phyloP scores from a whole-genome alignment of 2,888 invertebrate species.

The Lordiphosa fenestrarum region DNA sequence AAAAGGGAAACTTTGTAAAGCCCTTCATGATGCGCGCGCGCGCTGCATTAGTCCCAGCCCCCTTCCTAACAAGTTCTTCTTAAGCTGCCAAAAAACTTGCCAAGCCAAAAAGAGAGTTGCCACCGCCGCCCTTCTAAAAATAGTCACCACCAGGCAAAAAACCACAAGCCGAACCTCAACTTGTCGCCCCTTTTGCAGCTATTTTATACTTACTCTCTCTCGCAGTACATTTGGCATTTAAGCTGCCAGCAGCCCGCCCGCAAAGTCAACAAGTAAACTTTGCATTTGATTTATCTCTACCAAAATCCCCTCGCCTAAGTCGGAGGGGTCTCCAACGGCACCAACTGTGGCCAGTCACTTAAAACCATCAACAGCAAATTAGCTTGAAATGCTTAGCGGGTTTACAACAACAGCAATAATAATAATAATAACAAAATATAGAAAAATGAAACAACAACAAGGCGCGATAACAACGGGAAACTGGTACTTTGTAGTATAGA shows the following conservation, averaged over 20 bases:
- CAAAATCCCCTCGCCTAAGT: conserved; percentile 5
- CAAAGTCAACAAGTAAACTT: conserved; percentile 60
- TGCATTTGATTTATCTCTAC: conserved; percentile 44
- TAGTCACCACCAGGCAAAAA: conserved; percentile 14
- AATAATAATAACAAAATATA: not conserved
- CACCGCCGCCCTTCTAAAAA: conserved; percentile 23
- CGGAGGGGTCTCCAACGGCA: too few species aligned
- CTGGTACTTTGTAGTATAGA: not conserved
- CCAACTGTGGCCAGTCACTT: conserved; percentile 22
- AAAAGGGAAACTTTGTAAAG: conserved; percentile 47
- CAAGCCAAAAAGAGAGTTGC: conserved; percentile 40
- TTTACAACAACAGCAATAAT: conserved; percentile 1
- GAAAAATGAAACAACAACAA: not conserved
- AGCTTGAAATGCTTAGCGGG: conserved; percentile 15
- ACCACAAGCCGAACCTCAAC: conserved; percentile 29
- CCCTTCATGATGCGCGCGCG: conserved; percentile 22
- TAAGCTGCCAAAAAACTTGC: conserved; percentile 51
- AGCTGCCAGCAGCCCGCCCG: conserved; percentile 10
- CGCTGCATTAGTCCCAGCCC: too few species aligned
- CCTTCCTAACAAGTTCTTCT: conserved; percentile 19
- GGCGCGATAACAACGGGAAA: conserved; percentile 10
- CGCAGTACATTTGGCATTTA: conserved; percentile 8
- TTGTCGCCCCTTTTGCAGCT: conserved; percentile 4
- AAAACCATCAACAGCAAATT: conserved; percentile 41
- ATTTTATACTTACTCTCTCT: conserved; percentile 1